Evolutionary conservation across 2,888 invertebrate genomes (phyloP).

Genomic region (Artemia sinica): DNA sequence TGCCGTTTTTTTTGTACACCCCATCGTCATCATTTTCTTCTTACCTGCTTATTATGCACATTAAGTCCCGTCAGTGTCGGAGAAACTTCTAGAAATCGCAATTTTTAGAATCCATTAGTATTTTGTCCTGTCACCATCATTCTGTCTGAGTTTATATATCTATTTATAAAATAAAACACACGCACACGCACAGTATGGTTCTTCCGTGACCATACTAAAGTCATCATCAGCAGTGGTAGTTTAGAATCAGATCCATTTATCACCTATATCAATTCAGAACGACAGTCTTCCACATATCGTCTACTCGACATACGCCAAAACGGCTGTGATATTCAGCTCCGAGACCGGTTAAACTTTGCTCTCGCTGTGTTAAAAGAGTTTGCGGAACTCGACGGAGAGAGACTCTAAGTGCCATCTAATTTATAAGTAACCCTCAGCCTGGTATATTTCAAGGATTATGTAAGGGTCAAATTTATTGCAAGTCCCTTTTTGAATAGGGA

Average conservation of each 20-base stretch:
- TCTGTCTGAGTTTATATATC: neutral
- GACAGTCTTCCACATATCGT: conserved; percentile 37
- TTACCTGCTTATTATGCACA: too few species aligned
- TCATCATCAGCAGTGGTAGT: conserved; percentile 38
- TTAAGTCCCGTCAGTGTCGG: too few species aligned
- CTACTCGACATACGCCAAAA: conserved; percentile 36
- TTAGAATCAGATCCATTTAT: conserved; percentile 27
- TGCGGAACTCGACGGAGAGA: conserved; percentile 36
- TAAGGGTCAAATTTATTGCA: too few species aligned
- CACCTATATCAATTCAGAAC: conserved; percentile 39
- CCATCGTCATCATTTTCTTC: too few species aligned
- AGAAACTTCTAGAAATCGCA: too few species aligned
- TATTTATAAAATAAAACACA: conserved; percentile 17
- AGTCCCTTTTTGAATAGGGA: too few species aligned
- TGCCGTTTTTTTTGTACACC: too few species aligned
- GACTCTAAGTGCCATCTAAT: conserved; percentile 19
- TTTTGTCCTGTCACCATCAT: too few species aligned
- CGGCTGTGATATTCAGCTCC: conserved; percentile 35
- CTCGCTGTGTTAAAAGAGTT: conserved; percentile 38
- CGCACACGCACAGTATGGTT: conserved; percentile 39
- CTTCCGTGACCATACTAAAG: conserved; percentile 46
- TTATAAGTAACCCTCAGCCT: neutral
- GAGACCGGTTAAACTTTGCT: conserved; percentile 37
- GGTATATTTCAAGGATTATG: too few species aligned
- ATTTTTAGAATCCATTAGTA: too few species aligned